Conservation (phyloP, 2,797 vertebrate genomes). For the Pseudochirops corinnae region DNA sequence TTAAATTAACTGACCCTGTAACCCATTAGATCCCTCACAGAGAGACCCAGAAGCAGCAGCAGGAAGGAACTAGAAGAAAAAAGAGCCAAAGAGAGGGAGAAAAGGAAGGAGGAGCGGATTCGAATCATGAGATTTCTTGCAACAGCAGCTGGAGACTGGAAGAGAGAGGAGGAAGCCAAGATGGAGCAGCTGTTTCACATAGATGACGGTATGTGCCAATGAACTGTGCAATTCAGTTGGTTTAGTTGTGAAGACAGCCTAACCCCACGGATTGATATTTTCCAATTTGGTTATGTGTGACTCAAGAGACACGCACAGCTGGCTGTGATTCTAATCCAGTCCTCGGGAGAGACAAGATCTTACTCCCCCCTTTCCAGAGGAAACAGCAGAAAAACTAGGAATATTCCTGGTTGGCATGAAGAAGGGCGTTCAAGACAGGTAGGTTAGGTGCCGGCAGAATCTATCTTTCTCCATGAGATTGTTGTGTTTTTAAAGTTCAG, state of each 20-base stretch:
- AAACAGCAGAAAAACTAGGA: neutral
- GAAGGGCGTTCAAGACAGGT: neutral
- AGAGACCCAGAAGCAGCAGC: neutral
- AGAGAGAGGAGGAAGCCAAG: neutral
- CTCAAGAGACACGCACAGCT: neutral
- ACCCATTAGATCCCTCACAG: neutral
- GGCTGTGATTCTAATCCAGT: neutral
- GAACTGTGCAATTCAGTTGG: neutral
- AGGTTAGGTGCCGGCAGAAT: neutral
- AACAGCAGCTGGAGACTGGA: neutral
- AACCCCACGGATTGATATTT: neutral
- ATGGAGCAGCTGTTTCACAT: neutral
- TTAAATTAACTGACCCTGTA: neutral
- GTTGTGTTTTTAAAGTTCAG: neutral
- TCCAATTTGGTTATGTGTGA: neutral
- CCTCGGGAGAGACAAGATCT: neutral
- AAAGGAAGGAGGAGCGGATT: neutral
- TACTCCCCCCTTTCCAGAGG: neutral
- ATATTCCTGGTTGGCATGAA: neutral
- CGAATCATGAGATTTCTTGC: neutral
- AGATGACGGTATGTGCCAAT: neutral
- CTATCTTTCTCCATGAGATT: neutral
- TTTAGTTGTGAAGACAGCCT: neutral
- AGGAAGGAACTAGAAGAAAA: neutral
- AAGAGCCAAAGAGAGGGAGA: neutral